Percentiles rank a stretch among this genome's conserved stretches.
phyloP scores from a whole-genome alignment of 2,888 invertebrate genomes.

The Endomychus coccineus region DNA sequence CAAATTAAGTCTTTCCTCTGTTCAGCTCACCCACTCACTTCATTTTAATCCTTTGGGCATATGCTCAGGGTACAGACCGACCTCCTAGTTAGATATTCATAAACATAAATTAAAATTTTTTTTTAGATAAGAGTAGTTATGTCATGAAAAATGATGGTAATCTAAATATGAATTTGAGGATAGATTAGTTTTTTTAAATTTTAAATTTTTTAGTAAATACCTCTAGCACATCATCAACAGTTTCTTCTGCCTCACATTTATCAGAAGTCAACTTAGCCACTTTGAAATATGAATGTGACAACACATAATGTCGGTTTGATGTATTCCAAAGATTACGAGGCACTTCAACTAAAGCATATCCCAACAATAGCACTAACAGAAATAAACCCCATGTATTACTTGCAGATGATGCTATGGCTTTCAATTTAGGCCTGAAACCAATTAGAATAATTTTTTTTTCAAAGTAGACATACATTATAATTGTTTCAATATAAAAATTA shows the following conservation, averaged over 20 bases:
- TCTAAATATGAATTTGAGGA: slow-evolving; percentile 29
- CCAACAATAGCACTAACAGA: slow-evolving; percentile 82
- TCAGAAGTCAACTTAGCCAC: slow-evolving; percentile 90
- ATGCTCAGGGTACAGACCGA: no score
- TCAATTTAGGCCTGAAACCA: slow-evolving; percentile 71
- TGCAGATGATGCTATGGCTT: slow-evolving; percentile 95
- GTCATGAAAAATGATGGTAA: slow-evolving; percentile 23
- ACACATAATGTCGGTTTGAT: slow-evolving; percentile 74
- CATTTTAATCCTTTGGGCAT: no score
- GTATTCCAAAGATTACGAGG: slow-evolving; percentile 87
- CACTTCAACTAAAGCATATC: slow-evolving; percentile 94
- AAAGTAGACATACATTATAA: not conserved
- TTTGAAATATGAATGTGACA: slow-evolving; percentile 86
- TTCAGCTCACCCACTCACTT: no score
- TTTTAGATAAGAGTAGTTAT: slow-evolving; percentile 1
- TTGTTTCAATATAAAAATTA: no score
- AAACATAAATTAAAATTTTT: not conserved
- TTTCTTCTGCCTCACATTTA: slow-evolving; percentile 95
- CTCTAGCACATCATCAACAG: slow-evolving; percentile 89
- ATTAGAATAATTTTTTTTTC: slow-evolving; percentile 11
- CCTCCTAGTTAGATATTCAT: not conserved
- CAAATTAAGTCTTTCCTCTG: no score
- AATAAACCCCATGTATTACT: slow-evolving; percentile 99
- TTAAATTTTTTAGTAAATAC: no score
- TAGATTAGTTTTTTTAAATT: no score